Percentiles rank a stretch among this genome's conserved stretches.
Evolutionary conservation across 2,888 invertebrate genomes (phyloP).

Genomic region (Ennomos erosarius): DNA sequence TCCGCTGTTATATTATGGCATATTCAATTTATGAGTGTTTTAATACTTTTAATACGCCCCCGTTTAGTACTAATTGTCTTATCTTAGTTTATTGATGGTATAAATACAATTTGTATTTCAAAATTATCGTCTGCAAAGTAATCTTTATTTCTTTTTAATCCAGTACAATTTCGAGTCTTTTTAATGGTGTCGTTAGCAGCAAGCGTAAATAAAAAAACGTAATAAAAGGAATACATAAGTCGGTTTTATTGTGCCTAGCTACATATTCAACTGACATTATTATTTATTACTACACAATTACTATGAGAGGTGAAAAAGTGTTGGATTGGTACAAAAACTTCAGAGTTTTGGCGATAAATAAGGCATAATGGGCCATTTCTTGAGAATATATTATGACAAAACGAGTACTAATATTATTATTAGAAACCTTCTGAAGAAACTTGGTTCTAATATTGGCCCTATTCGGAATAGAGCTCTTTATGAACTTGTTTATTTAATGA

Average conservation of each 20-base stretch:
- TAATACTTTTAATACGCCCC: slow-evolving; percentile 17
- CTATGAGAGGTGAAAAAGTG: slow-evolving; percentile 59
- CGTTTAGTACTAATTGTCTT: slow-evolving; percentile 5
- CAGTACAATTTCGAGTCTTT: slow-evolving; percentile 8
- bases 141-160: slow-evolving; percentile 11
- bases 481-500: too few relatives aligned
- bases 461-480: neutral
- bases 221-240: slow-evolving; percentile 28
- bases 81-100: neutral
- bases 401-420: slow-evolving; percentile 57
- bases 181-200: slow-evolving; percentile 15
- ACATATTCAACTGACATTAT: slow-evolving; percentile 51
- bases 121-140: slow-evolving; percentile 1
- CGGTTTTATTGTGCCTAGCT: slow-evolving; percentile 33
- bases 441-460: slow-evolving; percentile 7
- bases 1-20: slow-evolving; percentile 29
- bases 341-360: slow-evolving; percentile 67
- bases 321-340: slow-evolving; percentile 57
- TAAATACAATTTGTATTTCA: neutral
- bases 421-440: slow-evolving; percentile 32
- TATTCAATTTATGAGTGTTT: slow-evolving; percentile 33
- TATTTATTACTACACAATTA: slow-evolving; percentile 50
- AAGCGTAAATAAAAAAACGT: slow-evolving; percentile 13
- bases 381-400: slow-evolving; percentile 67
- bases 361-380: slow-evolving; percentile 71